These are phyloP conservation scores for Hycleus phaleratus DNA, from an alignment of 1,140 invertebrate species.

Conservation along the genomic window DNA sequence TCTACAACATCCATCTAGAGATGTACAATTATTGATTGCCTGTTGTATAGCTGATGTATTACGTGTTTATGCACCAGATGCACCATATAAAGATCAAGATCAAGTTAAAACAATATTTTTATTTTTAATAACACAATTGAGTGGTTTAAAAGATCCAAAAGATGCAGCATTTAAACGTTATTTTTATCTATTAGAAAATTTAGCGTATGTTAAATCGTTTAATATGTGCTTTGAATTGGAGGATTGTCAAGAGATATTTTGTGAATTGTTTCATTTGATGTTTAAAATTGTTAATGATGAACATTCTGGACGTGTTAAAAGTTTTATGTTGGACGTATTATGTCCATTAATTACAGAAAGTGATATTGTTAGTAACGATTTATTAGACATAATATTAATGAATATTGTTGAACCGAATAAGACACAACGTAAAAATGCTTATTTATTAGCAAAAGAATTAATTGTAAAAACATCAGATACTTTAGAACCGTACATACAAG, in stretches of 20 bases:
- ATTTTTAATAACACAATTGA: constrained; percentile 91
- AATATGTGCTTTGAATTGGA: constrained; percentile 98
- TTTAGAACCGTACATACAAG: constrained; percentile 89
- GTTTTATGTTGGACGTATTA: constrained; percentile 92
- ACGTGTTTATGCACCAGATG: constrained; percentile 96
- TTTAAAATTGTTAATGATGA: constrained; percentile 95
- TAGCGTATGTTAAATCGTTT: constrained; percentile 97
- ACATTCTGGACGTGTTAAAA: constrained; percentile 92
- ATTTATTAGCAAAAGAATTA: constrained; percentile 83
- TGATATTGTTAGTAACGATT: constrained; percentile 87
- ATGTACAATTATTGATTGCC: constrained; percentile 90
- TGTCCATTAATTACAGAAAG: constrained; percentile 91
- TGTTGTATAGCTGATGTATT: constrained; percentile 97
- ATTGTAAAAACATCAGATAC: constrained; percentile 85
- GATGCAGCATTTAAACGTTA: constrained; percentile 96
- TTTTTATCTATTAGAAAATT: constrained; percentile 91
- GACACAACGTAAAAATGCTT: constrained; percentile 82
- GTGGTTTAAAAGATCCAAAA: constrained; percentile 91
- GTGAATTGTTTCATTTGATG: constrained; percentile 88
- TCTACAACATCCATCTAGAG: constrained; percentile 79
- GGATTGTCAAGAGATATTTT: constrained; percentile 95
- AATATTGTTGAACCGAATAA: constrained; percentile 96
- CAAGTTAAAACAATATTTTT: constrained; percentile 92
- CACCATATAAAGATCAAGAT: constrained; percentile 91
- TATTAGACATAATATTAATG: constrained; percentile 87